Conservation (phyloP, 2,113 vertebrate genomes). For the Lates calcarifer region DNA sequence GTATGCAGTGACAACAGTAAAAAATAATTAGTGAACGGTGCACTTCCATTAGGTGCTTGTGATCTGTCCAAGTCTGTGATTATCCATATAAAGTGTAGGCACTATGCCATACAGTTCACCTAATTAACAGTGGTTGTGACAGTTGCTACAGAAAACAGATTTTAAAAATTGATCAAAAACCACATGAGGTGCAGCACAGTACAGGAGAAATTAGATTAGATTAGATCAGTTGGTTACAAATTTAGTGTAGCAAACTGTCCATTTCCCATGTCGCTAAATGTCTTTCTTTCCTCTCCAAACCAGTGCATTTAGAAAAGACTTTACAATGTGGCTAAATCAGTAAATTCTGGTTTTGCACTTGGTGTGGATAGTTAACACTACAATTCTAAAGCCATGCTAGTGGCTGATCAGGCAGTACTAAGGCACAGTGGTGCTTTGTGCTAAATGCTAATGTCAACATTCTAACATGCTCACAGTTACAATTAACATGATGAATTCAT, state of each 20-base stretch:
- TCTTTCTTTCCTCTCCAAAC: neutral
- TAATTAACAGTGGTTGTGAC: conserved; percentile 33
- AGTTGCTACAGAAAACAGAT: conserved; percentile 15
- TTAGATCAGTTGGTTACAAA: conserved; percentile 13
- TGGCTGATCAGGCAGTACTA: neutral
- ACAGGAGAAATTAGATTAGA: conserved; percentile 33
- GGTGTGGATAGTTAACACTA: neutral
- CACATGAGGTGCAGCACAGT: conserved; percentile 23
- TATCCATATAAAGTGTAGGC: conserved; percentile 7
- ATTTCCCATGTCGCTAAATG: neutral
- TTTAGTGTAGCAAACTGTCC: conserved; percentile 1
- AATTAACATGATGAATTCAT: neutral
- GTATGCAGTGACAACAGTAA: neutral
- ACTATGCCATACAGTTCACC: conserved; percentile 8
- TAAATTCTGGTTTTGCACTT: neutral
- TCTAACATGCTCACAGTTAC: neutral
- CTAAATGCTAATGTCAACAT: neutral
- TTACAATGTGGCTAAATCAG: too few relatives aligned
- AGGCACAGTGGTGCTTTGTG: neutral
- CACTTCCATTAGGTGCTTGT: neutral
- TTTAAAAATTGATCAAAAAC: conserved; percentile 23
- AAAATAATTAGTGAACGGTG: conserved; percentile 25
- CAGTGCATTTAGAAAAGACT: neutral
- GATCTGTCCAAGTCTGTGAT: conserved; percentile 4
- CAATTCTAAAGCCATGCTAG: neutral